A percentile compares a stretch with the other conserved stretches of the same genome.
These are phyloP conservation scores for Phortica okadai DNA, from an alignment of 2,888 invertebrate genomes.

Conservation along the genomic window DNA sequence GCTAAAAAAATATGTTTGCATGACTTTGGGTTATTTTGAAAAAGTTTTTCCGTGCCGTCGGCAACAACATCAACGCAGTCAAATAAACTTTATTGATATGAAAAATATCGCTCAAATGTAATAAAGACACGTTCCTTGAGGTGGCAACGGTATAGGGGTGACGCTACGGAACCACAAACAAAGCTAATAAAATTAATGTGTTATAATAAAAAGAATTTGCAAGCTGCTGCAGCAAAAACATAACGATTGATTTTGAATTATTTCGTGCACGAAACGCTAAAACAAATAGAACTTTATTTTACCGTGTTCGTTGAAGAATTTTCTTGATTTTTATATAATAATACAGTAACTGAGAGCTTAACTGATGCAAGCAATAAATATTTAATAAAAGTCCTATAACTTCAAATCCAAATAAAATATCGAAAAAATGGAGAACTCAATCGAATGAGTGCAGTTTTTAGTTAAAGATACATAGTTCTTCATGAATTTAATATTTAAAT, in stretches of 20 bases:
- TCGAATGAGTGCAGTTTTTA: too few relatives aligned
- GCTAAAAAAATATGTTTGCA: conserved; percentile 14
- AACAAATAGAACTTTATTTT: not conserved
- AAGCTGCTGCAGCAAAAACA: not conserved
- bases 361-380: too few relatives aligned
- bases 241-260: conserved; percentile 19
- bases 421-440: too few relatives aligned
- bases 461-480: too few relatives aligned
- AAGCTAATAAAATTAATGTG: conserved; percentile 25
- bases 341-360: too few relatives aligned
- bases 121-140: conserved; percentile 1
- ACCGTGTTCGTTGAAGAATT: too few relatives aligned
- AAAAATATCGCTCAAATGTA: conserved; percentile 11
- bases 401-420: too few relatives aligned
- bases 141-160: not conserved
- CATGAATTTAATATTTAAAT: too few relatives aligned
- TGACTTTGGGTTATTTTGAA: not conserved
- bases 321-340: too few relatives aligned
- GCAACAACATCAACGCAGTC: not conserved
- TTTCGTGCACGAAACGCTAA: not conserved
- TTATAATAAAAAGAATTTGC: conserved; percentile 27
- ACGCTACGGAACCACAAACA: not conserved
- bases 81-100: conserved; percentile 11
- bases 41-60: not conserved
- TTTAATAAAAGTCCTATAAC: too few relatives aligned